A percentile compares a stretch with the other conserved stretches of the same genome.
Conservation (phyloP, 2,113 vertebrate species). For the Neodontobutis hainanensis region DNA sequence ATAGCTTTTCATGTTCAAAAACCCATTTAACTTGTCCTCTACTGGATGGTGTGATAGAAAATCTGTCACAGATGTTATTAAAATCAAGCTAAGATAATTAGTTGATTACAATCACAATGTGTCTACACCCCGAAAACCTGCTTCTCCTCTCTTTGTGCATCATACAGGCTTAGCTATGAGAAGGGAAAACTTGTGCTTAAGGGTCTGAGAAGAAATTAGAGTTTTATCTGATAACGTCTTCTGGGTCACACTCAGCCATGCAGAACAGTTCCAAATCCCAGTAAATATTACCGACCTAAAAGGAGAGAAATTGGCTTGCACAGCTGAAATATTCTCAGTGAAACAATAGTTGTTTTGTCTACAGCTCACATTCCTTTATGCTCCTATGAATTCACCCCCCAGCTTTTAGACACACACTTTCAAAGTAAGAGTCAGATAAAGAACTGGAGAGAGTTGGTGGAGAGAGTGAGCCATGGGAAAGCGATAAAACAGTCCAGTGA, state of each 20-base stretch:
- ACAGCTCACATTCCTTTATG: conserved; percentile 49
- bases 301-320: conserved; percentile 16
- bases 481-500: conserved; percentile 74
- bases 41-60: conserved; percentile 37
- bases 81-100: conserved; percentile 64
- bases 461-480: conserved; percentile 47
- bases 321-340: conserved; percentile 33
- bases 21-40: conserved; percentile 2
- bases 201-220: conserved; percentile 56
- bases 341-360: conserved; percentile 63
- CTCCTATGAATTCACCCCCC: conserved; percentile 51
- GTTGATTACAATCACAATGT: conserved; percentile 66
- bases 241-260: conserved; percentile 52
- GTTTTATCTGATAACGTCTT: conserved; percentile 61
- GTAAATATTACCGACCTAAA: conserved; percentile 43
- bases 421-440: conserved; percentile 55
- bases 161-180: conserved; percentile 51
- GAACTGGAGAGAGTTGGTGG: conserved; percentile 42
- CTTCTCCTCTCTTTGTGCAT: conserved; percentile 30
- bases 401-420: conserved; percentile 43
- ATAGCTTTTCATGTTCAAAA: conserved; percentile 26
- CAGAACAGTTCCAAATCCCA: conserved; percentile 42
- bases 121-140: conserved; percentile 49
- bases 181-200: conserved; percentile 54
- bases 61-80: conserved; percentile 59